Evolutionary conservation across 2,113 vertebrate species (phyloP), one percentile per base, ranked within the genome.

Genomic region (Caranx ignobilis): DNA sequence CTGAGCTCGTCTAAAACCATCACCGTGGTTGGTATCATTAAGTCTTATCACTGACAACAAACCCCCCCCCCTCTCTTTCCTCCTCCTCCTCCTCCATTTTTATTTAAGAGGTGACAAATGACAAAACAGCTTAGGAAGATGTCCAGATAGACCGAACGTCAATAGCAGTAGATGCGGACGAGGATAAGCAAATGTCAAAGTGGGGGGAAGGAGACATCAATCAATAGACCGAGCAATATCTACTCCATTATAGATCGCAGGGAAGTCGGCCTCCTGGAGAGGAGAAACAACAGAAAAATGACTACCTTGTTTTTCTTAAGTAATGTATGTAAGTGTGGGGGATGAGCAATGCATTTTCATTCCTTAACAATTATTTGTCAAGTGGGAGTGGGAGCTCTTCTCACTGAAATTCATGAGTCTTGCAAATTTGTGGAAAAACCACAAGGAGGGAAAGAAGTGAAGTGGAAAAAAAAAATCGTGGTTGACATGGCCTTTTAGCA

Each of bases 161-260:
- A 86, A 94, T 91, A 89, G 87, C 59, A 66, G 89, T 85, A 91
- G 89, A 95, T 93, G 88, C 39, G 59, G 83, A 87, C 48, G 63
- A 82, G 80, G 93, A 94, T 94, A 93, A 92, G 90, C 85, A 93
- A 93, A 94, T 94, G 93, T 95, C 94, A 94, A 81, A 88, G 89
- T 80, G 87, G 85, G 90, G 87, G 83, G 82, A 73, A 86, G 87
- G 85, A 86, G 89, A 81, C 82, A 90, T 91, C 86, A 82, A 88
- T 95, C 94, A 85, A 94, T 93, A 87, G 83, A 80, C 82, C 7
- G 67, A 83, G 88, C 87, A 88, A 90, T 88, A 92, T 87, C 91
- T 81, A 89, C 88, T 91, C 77, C 66, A 73, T 85, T 89, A 87
- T 82, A 77, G 87, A 90, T 91, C 6, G 10, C 63, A 45, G 37